A percentile compares a stretch with the other conserved stretches of the same genome.
These are phyloP conservation scores for Hirtodrosophila duncani DNA, from an alignment of 2,888 invertebrate genomes.

Conservation along the genomic window DNA sequence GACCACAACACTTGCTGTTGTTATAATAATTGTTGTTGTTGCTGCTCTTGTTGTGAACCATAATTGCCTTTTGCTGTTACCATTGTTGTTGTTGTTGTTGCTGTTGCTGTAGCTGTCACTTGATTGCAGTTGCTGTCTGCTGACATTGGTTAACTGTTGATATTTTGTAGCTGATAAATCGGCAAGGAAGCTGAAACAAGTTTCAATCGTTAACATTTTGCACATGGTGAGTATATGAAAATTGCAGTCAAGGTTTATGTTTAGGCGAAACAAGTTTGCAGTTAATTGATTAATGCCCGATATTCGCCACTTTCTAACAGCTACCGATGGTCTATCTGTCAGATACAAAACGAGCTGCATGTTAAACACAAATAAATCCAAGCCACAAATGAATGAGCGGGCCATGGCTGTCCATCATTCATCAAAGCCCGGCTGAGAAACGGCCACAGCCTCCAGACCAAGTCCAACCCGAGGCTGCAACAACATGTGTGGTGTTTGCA, in stretches of 20 bases:
- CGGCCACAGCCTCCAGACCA: constrained; percentile 14
- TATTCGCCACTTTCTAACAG: constrained; percentile 39
- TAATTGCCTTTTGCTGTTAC: constrained; percentile 58
- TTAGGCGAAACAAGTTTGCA: constrained; percentile 21
- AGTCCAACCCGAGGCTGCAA: no score
- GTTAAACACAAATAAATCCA: constrained; percentile 54
- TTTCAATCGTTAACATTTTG: constrained; percentile 52
- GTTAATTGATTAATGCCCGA: constrained; percentile 43
- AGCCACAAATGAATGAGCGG: constrained; percentile 39
- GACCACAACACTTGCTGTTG: constrained; percentile 38
- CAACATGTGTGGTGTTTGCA: constrained; percentile 56
- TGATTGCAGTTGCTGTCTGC: constrained; percentile 20
- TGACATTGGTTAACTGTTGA: constrained; percentile 21
- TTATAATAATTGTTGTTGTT: constrained; percentile 24
- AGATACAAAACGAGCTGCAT: constrained; percentile 43
- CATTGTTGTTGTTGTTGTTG: constrained; percentile 58
- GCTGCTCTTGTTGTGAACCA: constrained; percentile 51
- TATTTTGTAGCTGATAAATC: constrained; percentile 18
- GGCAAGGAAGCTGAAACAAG: constrained; percentile 19
- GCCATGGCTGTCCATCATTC: constrained; percentile 60
- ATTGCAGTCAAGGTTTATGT: constrained; percentile 9
- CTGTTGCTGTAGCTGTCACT: constrained; percentile 37
- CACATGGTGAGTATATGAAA: constrained; percentile 54
- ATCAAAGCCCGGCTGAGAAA: constrained; percentile 46
- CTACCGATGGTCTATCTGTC: constrained; percentile 43